phyloP scores from a whole-genome alignment of 2,113 vertebrate genomes.

The Vulpes vulpes region DNA sequence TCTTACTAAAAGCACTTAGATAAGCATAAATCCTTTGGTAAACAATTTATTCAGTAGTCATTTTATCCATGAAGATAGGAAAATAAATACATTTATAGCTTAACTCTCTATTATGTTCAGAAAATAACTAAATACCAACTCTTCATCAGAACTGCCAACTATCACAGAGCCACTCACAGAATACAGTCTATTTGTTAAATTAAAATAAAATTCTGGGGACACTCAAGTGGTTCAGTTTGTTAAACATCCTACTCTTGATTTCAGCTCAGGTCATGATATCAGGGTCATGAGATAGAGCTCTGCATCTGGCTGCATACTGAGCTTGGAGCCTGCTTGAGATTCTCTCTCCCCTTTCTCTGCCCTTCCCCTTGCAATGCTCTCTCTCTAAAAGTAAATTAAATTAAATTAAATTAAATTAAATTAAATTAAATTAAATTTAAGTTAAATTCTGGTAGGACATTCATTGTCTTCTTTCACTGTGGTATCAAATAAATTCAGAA shows the following conservation, averaged over 20 bases:
- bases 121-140: constrained; percentile 30
- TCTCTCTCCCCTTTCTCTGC: neutral
- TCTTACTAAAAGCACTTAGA: neutral
- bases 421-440: no score
- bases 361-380: neutral
- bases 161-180: neutral
- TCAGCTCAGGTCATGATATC: neutral
- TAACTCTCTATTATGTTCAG: neutral
- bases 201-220: neutral
- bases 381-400: neutral
- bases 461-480: neutral
- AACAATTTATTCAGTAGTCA: neutral
- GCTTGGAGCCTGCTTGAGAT: neutral
- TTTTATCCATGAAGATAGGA: neutral
- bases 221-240: neutral
- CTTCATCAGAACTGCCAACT: neutral
- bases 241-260: neutral
- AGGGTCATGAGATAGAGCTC: neutral
- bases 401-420: no score
- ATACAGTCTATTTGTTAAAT: neutral
- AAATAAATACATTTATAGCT: neutral
- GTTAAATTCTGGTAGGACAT: neutral
- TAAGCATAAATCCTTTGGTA: neutral
- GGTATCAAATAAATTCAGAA: constrained; percentile 17
- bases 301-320: neutral